These are phyloP conservation scores for Sciaenops ocellatus DNA, from an alignment of 2,797 vertebrate genomes.

Conservation along the genomic window DNA sequence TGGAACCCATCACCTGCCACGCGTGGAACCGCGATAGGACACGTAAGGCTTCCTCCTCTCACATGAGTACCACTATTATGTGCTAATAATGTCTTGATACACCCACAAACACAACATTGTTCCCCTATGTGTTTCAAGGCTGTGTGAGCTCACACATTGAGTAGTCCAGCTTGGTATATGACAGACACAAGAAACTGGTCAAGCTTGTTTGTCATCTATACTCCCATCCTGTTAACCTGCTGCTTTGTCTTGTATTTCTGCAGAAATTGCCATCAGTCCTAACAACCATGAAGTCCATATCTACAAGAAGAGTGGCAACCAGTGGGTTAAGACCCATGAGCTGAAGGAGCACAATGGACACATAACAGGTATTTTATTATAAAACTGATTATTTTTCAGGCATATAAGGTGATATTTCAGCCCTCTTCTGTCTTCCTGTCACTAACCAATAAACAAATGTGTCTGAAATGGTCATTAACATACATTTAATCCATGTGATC, in stretches of 20 bases:
- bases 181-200: conserved; percentile 22
- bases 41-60: conserved; percentile 85
- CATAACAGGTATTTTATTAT: conserved; percentile 91
- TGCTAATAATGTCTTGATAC: background rate
- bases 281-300: conserved; percentile 99
- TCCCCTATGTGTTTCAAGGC: background rate
- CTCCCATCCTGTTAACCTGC: background rate
- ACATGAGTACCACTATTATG: background rate
- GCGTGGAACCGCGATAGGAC: conserved; percentile 98
- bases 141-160: background rate
- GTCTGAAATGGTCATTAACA: background rate
- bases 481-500: background rate
- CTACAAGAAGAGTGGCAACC: conserved; percentile 97
- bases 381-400: background rate
- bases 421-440: background rate
- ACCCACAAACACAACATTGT: background rate
- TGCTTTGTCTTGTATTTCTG: background rate
- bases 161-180: background rate
- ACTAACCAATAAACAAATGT: background rate
- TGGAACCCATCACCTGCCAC: conserved; percentile 99
- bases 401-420: background rate
- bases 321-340: conserved; percentile 97
- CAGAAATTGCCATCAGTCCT: conserved; percentile 98
- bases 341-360: conserved; percentile 99
- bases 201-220: conserved; percentile 26